phyloP scores from a whole-genome alignment of 2,113 vertebrate species.

The Larimichthys crocea region DNA sequence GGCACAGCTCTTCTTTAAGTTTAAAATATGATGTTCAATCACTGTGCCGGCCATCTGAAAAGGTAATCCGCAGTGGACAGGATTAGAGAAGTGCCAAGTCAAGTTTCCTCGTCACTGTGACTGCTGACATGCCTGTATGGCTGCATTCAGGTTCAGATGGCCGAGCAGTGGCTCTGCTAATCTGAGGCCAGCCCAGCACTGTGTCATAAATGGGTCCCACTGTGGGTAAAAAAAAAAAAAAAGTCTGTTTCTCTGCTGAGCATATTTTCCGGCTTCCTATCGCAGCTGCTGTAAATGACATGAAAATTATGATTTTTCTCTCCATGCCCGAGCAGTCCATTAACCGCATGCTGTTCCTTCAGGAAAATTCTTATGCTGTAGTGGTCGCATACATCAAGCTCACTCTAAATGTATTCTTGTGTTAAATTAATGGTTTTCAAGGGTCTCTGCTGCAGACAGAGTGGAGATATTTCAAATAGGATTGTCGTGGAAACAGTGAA shows the following conservation, averaged over 20 bases:
- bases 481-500: slow-evolving; percentile 31
- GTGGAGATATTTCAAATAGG: slow-evolving; percentile 39
- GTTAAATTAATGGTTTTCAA: slow-evolving; percentile 57
- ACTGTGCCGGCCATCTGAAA: slow-evolving; percentile 47
- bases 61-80: slow-evolving; percentile 68
- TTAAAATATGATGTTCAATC: slow-evolving; percentile 52
- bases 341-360: slow-evolving; percentile 73
- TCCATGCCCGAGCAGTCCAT: slow-evolving; percentile 66
- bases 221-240: not conserved
- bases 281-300: slow-evolving; percentile 71
- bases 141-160: slow-evolving; percentile 67
- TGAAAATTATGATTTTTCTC: slow-evolving; percentile 69
- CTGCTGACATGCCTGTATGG: slow-evolving; percentile 62
- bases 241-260: slow-evolving; percentile 44
- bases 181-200: slow-evolving; percentile 51
- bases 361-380: slow-evolving; percentile 54
- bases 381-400: slow-evolving; percentile 41
- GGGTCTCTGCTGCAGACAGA: slow-evolving; percentile 42
- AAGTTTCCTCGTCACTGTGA: slow-evolving; percentile 65
- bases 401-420: slow-evolving; percentile 42
- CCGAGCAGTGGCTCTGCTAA: slow-evolving; percentile 58
- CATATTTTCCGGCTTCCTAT: slow-evolving; percentile 41
- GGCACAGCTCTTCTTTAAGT: slow-evolving; percentile 36
- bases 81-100: slow-evolving; percentile 75
- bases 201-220: slow-evolving; percentile 52